Conservation (phyloP, 1,140 invertebrate genomes). For the Contarinia nasturtii region DNA sequence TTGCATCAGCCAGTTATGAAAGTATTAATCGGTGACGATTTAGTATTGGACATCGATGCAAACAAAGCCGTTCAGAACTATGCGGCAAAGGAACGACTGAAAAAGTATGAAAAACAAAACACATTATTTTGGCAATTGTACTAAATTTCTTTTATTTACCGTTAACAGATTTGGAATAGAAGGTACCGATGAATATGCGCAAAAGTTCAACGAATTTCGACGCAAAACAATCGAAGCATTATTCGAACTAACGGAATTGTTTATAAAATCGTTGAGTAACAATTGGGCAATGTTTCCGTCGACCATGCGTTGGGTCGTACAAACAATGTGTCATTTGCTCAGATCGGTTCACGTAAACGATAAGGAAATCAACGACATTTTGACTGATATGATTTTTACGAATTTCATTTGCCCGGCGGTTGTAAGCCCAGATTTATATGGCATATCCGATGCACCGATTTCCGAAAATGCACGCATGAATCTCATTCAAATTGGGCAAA, state of each 20-base stretch:
- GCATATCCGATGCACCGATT: conserved; percentile 88
- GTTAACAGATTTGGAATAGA: conserved; percentile 55
- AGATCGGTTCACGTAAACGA: conserved; percentile 39
- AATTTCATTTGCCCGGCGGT: conserved; percentile 93
- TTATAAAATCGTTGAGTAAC: conserved; percentile 66
- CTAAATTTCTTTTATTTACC: conserved; percentile 3
- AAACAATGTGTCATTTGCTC: conserved; percentile 52
- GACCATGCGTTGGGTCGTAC: conserved; percentile 55
- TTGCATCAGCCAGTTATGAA: conserved; percentile 81
- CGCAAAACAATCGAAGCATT: conserved; percentile 63
- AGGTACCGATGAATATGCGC: conserved; percentile 43
- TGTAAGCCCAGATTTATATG: conserved; percentile 87
- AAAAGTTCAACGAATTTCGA: conserved; percentile 55
- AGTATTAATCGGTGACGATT: conserved; percentile 82
- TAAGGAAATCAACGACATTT: conserved; percentile 58
- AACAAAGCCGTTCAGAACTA: conserved; percentile 54
- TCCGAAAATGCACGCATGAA: conserved; percentile 80
- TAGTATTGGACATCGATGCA: conserved; percentile 82
- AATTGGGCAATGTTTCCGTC: conserved; percentile 86
- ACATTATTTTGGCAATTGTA: neutral
- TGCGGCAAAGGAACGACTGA: conserved; percentile 18
- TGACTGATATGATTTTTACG: conserved; percentile 82
- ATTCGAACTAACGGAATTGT: conserved; percentile 53
- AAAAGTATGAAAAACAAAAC: conserved; percentile 24
- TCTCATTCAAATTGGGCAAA: conserved; percentile 78